Percentiles rank a stretch among this genome's conserved stretches.
Conservation (phyloP, 2,888 invertebrate species). For the Altica lythri region DNA sequence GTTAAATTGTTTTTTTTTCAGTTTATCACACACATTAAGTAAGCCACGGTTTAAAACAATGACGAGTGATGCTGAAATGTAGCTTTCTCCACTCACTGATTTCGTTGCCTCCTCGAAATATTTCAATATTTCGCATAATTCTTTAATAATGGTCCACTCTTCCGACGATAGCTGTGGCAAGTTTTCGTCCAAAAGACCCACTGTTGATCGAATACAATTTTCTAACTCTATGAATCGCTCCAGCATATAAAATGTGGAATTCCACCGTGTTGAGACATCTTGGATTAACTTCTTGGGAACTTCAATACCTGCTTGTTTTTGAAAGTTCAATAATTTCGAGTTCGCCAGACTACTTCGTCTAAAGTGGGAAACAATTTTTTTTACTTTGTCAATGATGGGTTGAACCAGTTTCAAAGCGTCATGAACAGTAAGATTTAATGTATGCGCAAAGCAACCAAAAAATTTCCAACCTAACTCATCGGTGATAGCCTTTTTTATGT, state of each 20-base stretch:
- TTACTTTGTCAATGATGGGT: constrained; percentile 12
- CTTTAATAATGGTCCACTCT: constrained; percentile 25
- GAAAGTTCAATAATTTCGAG: constrained; percentile 19
- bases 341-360: constrained; percentile 16
- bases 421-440: constrained; percentile 16
- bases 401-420: neutral
- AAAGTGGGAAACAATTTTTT: constrained; percentile 23
- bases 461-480: constrained; percentile 9
- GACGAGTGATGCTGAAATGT: constrained; percentile 8
- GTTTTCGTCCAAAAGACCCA: constrained; percentile 14
- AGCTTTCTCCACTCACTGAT: constrained; percentile 23
- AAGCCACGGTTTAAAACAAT: constrained; percentile 16
- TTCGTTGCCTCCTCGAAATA: constrained; percentile 9
- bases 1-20: constrained; percentile 2
- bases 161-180: constrained; percentile 11
- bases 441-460: constrained; percentile 24
- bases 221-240: constrained; percentile 21
- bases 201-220: constrained; percentile 17
- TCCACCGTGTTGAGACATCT: constrained; percentile 24
- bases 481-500: constrained; percentile 21
- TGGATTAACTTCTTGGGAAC: constrained; percentile 24
- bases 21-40: constrained; percentile 30
- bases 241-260: constrained; percentile 21
- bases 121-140: constrained; percentile 15
- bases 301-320: constrained; percentile 9